Evolutionary conservation across 2,113 vertebrate genomes (phyloP).

Genomic region (Pongo abelii): DNA sequence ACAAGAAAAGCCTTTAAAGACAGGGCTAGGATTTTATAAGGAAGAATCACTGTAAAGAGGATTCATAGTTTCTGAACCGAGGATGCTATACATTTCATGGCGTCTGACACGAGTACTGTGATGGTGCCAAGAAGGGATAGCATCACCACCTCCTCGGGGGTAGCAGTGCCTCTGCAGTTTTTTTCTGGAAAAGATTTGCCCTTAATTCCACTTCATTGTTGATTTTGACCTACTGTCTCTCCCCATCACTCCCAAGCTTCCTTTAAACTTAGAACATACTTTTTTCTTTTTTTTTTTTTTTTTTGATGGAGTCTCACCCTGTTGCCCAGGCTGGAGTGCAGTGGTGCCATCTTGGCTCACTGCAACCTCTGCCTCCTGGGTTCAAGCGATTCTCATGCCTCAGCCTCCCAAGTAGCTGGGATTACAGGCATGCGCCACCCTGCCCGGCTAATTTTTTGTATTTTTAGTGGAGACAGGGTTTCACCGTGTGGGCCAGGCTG

Average conservation of each 20-base stretch:
- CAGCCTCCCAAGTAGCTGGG: too few relatives aligned
- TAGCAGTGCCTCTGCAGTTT: not conserved
- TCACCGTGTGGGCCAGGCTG: too few relatives aligned
- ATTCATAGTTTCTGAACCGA: not conserved
- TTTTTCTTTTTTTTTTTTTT: not conserved
- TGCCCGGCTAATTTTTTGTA: too few relatives aligned
- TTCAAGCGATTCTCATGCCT: too few relatives aligned
- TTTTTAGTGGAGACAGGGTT: too few relatives aligned
- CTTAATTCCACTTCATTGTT: not conserved
- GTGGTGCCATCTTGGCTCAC: too few relatives aligned
- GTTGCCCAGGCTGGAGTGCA: too few relatives aligned
- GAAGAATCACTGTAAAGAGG: not conserved
- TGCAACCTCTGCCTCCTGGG: too few relatives aligned
- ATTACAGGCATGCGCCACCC: too few relatives aligned
- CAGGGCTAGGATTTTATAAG: not conserved
- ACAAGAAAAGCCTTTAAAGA: not conserved
- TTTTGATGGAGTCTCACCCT: too few relatives aligned
- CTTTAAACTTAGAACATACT: not conserved
- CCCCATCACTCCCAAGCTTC: not conserved
- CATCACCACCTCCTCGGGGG: fast-evolving
- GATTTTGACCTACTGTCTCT: not conserved
- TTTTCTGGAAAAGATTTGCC: not conserved
- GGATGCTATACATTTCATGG: not conserved
- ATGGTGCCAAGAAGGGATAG: not conserved
- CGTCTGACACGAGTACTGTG: not conserved